Evolutionary conservation across 2,888 invertebrate species (phyloP), one percentile per base, ranked within the genome.

Genomic region (Parnassius mnemosyne): DNA sequence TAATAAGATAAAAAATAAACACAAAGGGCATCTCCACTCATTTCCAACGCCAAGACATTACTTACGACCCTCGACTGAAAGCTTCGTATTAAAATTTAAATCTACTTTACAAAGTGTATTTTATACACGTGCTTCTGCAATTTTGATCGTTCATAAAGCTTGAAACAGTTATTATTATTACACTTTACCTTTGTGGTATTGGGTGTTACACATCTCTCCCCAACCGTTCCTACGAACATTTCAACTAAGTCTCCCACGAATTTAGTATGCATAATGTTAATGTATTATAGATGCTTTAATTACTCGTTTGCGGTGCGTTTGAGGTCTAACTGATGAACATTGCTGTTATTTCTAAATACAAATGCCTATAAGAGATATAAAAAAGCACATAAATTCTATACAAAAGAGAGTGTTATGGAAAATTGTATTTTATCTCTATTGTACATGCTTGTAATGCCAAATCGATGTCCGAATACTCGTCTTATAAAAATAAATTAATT

Each of bases 31-130:
- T 75, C 69, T 89, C 91, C 90, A 87, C 77, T 75, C 75, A 78
- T 83, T 87, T 81, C 84, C 77, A 86, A 87, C 86, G 80, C 74
- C 78, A 84, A 87, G 88, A 88, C 88, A 85, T 87, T 83, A 87
- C 85, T 83, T 83, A 83, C 85, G 83, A 86, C 89, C 90, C 89
- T 84, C 89, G 78, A 83, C 87, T 86, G 87, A 89, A 88, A 89
- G 89, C 89, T 85, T 84, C 81, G 89, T 90, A 89, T 90, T 91
- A 91, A 91, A 91, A 90, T 91, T 91, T 91, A 91, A 91, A 91
- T 90, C 90, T 91, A 91, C 91, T 91, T 91, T 89, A 84, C 88
- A 86, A 90, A 91, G 89, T 90, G 89, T 90, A 86, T 89, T 91
- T 89, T 89, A 89, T 91, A 90, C 89, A 88, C 88, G 89, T 88